These are phyloP conservation scores for Aurelia sp. DNA, from an alignment of 30 jellyfish, hydroid and myxozoan species.

Conservation along the genomic window DNA sequence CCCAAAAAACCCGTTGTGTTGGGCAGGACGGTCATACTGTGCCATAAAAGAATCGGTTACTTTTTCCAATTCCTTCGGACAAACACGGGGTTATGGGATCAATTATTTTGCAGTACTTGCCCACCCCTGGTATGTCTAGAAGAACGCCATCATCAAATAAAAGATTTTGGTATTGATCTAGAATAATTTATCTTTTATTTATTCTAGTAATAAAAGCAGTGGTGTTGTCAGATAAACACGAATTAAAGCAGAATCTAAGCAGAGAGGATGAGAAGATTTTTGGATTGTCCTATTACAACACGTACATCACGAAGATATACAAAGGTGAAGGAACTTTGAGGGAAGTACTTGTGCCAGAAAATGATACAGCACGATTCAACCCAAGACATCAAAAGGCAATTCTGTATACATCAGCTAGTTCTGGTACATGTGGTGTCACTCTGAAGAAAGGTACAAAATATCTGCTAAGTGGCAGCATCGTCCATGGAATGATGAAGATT, in stretches of 20 bases:
- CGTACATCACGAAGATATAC: slow-evolving; percentile 59
- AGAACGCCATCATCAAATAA: too few relatives aligned
- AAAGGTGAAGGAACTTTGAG: slow-evolving; percentile 35
- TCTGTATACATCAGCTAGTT: slow-evolving; percentile 27
- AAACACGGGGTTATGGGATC: too few relatives aligned
- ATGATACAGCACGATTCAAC: slow-evolving; percentile 34
- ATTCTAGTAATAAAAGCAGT: slow-evolving; percentile 59
- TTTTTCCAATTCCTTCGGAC: too few relatives aligned
- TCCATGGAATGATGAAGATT: slow-evolving; percentile 27
- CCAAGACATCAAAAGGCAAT: slow-evolving; percentile 59
- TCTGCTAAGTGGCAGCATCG: slow-evolving; percentile 59
- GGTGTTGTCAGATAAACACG: slow-evolving; percentile 45
- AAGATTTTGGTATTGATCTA: too few relatives aligned
- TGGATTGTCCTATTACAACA: slow-evolving; percentile 44
- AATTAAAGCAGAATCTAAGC: slow-evolving; percentile 31
- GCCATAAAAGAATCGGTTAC: too few relatives aligned
- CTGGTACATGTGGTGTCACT: slow-evolving; percentile 72
- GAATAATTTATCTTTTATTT: neutral
- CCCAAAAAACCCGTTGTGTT: too few relatives aligned
- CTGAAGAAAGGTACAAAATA: slow-evolving; percentile 63
- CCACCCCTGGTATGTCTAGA: too few relatives aligned
- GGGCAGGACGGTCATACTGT: too few relatives aligned
- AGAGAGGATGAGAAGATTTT: slow-evolving; percentile 11
- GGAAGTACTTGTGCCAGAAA: slow-evolving; percentile 18
- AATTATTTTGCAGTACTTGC: too few relatives aligned